A percentile compares a stretch with the other conserved stretches of the same genome.
Evolutionary conservation across 2,888 invertebrate genomes (phyloP).

Genomic region (Leptopilina syphax): DNA sequence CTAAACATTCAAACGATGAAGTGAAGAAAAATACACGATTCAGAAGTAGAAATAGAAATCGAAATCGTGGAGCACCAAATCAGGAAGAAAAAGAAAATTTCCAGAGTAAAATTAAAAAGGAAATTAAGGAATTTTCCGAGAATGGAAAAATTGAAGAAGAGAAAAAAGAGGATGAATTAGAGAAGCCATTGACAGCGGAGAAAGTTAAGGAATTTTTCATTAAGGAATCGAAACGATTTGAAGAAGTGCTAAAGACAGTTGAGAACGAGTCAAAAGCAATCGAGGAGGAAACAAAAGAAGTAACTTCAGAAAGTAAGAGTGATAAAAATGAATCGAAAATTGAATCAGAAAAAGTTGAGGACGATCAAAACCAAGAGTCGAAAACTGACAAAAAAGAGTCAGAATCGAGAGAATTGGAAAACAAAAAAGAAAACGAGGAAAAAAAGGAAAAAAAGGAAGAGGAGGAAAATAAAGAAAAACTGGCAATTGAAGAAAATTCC

Average conservation of each 20-base stretch:
- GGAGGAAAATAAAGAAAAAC: background rate
- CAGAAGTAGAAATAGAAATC: background rate
- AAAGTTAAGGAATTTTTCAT: slow-evolving; percentile 5
- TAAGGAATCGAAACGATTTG: slow-evolving; percentile 20
- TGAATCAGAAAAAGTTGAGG: background rate
- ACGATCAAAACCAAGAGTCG: background rate
- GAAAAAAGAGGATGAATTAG: background rate
- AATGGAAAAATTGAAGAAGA: background rate
- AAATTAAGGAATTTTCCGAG: background rate
- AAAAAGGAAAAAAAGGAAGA: background rate
- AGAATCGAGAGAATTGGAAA: background rate
- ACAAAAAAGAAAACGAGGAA: background rate
- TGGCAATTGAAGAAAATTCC: background rate
- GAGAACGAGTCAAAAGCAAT: background rate
- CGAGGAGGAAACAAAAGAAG: background rate
- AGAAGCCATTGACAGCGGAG: background rate
- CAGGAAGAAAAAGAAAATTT: background rate
- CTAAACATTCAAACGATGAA: background rate
- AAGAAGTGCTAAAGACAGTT: slow-evolving; percentile 8
- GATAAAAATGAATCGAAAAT: background rate
- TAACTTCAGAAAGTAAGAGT: background rate
- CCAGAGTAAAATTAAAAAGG: background rate
- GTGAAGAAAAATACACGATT: background rate
- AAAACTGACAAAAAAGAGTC: background rate
- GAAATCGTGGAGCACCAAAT: background rate